These are phyloP conservation scores for Drosophila miranda DNA, from an alignment of 1,140 invertebrate genomes.

Conservation along the genomic window DNA sequence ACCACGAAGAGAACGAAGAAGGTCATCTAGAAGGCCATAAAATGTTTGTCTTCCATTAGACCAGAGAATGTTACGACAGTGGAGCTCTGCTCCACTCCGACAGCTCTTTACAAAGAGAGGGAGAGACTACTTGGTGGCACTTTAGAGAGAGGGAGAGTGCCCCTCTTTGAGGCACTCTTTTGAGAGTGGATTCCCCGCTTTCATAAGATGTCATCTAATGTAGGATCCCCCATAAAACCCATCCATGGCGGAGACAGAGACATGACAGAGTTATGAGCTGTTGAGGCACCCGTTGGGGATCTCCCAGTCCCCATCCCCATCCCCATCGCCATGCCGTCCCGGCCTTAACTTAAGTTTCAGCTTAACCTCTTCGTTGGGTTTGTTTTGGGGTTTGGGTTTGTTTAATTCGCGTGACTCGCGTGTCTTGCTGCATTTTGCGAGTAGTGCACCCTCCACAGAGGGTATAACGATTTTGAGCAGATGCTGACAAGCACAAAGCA, in stretches of 20 bases:
- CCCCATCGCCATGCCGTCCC: too few species aligned
- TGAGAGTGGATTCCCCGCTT: slow-evolving; percentile 4
- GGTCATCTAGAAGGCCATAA: slow-evolving; percentile 56
- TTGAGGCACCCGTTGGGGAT: too few species aligned
- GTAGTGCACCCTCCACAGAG: too few species aligned
- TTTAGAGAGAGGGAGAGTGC: too few species aligned
- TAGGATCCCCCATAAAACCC: slow-evolving; percentile 51
- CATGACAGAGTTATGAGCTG: slow-evolving; percentile 43
- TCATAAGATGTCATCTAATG: slow-evolving; percentile 36
- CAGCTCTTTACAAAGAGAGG: too few species aligned
- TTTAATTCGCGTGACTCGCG: slow-evolving; percentile 62
- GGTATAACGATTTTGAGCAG: too few species aligned
- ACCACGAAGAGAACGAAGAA: slow-evolving; percentile 2
- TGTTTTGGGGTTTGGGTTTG: slow-evolving; percentile 12
- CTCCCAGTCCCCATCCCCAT: too few species aligned
- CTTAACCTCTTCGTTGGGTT: slow-evolving; percentile 11
- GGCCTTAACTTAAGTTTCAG: slow-evolving; percentile 7
- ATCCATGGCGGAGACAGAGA: slow-evolving; percentile 15
- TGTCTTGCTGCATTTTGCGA: slow-evolving; percentile 22
- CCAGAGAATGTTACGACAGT: slow-evolving; percentile 20
- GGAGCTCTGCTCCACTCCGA: too few species aligned
- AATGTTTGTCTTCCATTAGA: slow-evolving; percentile 80
- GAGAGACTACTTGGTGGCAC: not conserved
- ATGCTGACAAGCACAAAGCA: too few species aligned
- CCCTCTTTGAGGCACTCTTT: slow-evolving; percentile 15